These are phyloP conservation scores for Dinocampus coccinellae DNA, from an alignment of 2,888 invertebrate genomes.

Conservation along the genomic window DNA sequence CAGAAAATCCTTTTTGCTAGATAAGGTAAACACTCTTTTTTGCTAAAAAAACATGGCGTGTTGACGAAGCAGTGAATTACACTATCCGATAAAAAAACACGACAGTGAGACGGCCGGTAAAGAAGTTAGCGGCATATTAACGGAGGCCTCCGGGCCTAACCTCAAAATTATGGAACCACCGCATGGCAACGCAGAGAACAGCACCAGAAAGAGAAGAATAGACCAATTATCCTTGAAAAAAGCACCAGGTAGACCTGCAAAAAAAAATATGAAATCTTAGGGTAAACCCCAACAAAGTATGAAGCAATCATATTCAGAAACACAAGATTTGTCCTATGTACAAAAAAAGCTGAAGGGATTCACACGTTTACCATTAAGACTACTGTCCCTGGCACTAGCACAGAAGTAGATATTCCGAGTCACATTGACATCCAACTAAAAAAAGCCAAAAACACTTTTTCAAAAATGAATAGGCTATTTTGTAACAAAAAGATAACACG, in stretches of 20 bases:
- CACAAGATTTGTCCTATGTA: neutral
- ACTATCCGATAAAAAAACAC: no score
- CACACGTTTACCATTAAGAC: neutral
- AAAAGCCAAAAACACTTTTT: neutral
- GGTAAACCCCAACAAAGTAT: constrained; percentile 35
- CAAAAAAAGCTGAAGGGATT: neutral
- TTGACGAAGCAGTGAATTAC: no score
- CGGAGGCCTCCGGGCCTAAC: no score
- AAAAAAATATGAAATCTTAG: constrained; percentile 37
- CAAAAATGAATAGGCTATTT: neutral
- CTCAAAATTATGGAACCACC: no score
- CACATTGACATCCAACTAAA: neutral
- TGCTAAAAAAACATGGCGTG: no score
- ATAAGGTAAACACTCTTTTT: neutral
- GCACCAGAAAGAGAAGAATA: no score
- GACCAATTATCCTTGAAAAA: no score
- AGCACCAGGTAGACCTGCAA: no score
- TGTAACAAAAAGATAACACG: neutral
- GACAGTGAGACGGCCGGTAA: no score
- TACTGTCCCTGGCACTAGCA: neutral
- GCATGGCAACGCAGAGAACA: no score
- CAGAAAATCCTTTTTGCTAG: constrained; percentile 72
- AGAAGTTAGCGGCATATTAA: no score
- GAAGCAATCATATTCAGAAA: constrained; percentile 40
- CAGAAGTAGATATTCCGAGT: neutral